Evolutionary conservation across 30 jellyfish, hydroid and myxozoan species (phyloP).

Genomic region (Haliclystus octoradiatus): DNA sequence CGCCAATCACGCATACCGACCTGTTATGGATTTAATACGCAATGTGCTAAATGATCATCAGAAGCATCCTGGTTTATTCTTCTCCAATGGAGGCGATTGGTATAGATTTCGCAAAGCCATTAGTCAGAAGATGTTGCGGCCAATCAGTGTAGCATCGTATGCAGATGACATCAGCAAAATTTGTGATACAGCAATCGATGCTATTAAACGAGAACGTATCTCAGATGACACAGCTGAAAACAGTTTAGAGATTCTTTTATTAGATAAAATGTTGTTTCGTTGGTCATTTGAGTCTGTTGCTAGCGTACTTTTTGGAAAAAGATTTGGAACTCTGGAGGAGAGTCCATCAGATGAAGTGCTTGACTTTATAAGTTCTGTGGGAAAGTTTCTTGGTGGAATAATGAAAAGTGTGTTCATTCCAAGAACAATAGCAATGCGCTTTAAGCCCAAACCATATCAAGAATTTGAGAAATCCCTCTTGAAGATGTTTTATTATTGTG

Average conservation of each 20-base stretch:
- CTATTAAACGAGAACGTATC: slow-evolving; percentile 1
- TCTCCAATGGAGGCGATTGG: slow-evolving; percentile 51
- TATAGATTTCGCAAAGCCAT: slow-evolving; percentile 20
- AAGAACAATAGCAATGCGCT: slow-evolving; percentile 5
- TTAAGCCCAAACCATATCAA: slow-evolving; percentile 24
- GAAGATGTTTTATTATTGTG: slow-evolving; percentile 14
- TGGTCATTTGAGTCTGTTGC: slow-evolving; percentile 71
- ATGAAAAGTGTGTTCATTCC: slow-evolving; percentile 24
- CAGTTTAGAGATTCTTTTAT: slow-evolving; percentile 25
- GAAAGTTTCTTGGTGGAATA: slow-evolving; percentile 18
- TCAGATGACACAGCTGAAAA: background rate
- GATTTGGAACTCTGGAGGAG: slow-evolving; percentile 25
- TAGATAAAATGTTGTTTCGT: slow-evolving; percentile 37
- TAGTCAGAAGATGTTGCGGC: slow-evolving; percentile 48
- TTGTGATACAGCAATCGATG: slow-evolving; percentile 21
- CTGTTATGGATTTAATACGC: background rate
- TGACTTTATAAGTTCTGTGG: slow-evolving; percentile 46
- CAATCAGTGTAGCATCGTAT: slow-evolving; percentile 24
- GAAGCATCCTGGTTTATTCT: slow-evolving; percentile 60
- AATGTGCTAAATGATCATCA: background rate
- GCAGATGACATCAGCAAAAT: slow-evolving; percentile 26
- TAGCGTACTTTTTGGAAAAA: slow-evolving; percentile 29
- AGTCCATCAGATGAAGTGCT: slow-evolving; percentile 20
- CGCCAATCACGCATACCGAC: background rate
- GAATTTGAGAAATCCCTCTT: slow-evolving; percentile 17